These are phyloP conservation scores for Drosophila macrospina DNA, from an alignment of 2,888 invertebrate genomes.

Conservation along the genomic window DNA sequence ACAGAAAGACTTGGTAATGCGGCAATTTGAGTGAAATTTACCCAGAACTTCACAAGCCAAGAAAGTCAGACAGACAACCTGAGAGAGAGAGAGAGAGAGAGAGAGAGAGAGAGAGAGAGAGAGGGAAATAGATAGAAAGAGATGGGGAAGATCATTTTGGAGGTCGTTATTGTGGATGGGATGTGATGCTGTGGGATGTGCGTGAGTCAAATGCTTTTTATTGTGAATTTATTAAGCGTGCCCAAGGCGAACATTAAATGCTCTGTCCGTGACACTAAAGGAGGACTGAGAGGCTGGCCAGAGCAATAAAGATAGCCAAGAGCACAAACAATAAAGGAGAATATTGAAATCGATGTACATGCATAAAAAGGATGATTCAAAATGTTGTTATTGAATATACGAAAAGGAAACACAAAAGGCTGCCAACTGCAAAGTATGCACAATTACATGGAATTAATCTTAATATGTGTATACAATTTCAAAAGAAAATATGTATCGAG, in stretches of 20 bases:
- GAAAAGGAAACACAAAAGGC: constrained; percentile 19
- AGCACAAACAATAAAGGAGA: constrained; percentile 52
- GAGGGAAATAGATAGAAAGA: constrained; percentile 2
- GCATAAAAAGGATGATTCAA: constrained; percentile 40
- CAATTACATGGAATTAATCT: constrained; percentile 29
- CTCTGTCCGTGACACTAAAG: constrained; percentile 50
- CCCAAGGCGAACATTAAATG: constrained; percentile 78
- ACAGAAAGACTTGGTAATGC: constrained; percentile 75
- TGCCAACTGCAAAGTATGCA: constrained; percentile 17
- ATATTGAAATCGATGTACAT: constrained; percentile 56
- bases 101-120: constrained; percentile 4
- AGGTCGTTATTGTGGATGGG: constrained; percentile 31
- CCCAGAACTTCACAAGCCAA: constrained; percentile 21
- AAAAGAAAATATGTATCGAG: no score
- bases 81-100: constrained; percentile 4
- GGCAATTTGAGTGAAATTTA: constrained; percentile 75
- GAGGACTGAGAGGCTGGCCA: constrained; percentile 16
- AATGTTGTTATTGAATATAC: constrained; percentile 43
- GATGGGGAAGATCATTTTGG: constrained; percentile 21
- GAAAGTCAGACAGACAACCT: constrained; percentile 1
- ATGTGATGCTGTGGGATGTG: constrained; percentile 40
- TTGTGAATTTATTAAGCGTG: constrained; percentile 81
- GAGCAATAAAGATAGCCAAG: constrained; percentile 53
- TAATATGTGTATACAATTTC: background rate
- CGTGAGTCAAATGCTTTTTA: constrained; percentile 79